A percentile compares a stretch with the other conserved stretches of the same genome.
phyloP scores from a whole-genome alignment of 92 coral and sea anemone genomes.

The Zoanthus sansibaricus region DNA sequence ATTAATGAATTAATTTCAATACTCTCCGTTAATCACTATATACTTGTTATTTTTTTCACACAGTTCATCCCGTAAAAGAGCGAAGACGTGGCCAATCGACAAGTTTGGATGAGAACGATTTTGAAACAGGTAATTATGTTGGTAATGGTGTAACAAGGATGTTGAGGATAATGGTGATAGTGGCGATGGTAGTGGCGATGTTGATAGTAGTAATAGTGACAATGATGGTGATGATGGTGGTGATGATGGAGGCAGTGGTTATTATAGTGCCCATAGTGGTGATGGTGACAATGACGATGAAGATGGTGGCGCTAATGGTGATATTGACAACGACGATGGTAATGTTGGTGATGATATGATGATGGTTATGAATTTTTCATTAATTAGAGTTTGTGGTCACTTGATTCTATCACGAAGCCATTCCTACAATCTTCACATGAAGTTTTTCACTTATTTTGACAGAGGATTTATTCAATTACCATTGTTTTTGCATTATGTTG shows the following conservation, averaged over 20 bases:
- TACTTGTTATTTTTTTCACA: background rate
- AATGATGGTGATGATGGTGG: background rate
- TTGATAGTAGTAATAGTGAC: background rate
- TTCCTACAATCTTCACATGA: too few species aligned
- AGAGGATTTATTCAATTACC: too few species aligned
- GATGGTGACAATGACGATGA: background rate
- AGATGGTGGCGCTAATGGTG: background rate
- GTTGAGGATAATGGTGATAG: background rate
- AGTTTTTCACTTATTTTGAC: too few species aligned
- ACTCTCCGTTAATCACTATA: background rate
- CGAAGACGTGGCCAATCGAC: background rate
- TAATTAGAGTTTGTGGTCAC: too few species aligned
- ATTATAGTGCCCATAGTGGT: background rate
- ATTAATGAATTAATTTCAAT: background rate
- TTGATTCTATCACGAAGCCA: too few species aligned
- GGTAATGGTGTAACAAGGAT: background rate
- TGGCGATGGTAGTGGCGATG: background rate
- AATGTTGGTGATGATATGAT: too few species aligned
- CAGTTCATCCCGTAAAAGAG: constrained; percentile 16
- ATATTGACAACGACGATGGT: background rate
- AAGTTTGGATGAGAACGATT: constrained; percentile 23
- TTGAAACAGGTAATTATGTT: constrained; percentile 5
- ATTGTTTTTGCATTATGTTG: too few species aligned
- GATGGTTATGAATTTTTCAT: too few species aligned
- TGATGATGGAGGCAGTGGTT: background rate